Evolutionary conservation across 2,797 vertebrate genomes (phyloP), one percentile per base, ranked within the genome.

Genomic region (Melanotaenia boesemani): DNA sequence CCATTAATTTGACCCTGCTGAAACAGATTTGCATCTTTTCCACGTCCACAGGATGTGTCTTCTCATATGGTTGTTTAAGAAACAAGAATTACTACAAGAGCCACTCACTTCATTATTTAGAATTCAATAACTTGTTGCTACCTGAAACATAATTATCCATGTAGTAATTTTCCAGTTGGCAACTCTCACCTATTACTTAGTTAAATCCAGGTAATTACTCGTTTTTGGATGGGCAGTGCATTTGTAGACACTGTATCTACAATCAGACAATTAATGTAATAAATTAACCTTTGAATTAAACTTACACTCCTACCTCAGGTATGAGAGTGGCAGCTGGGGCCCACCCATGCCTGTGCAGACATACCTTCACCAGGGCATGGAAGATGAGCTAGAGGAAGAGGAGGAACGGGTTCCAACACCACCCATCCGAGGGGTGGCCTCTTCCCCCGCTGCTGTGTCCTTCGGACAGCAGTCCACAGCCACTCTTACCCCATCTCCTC

Each of bases 381-480:
- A 99, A 85, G 98, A 99, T 74, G 98, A 99, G 87, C 94, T 99
- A 80, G 97, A 99, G 93, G 98, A 99, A 86, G 98, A 99, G 1
- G 97, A 99, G 60, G 98, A 99, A 61, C 94, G 98, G 24, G 98
- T 99, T 24, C 98, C 98, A 20, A 99, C 98, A 4, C 98, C 98
- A 3, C 98, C 98, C 55, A 94, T 99, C 28, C 91, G 98, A 54
- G 98, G 98, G 1, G 96, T 99, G 28, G 98, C 98, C 61, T 99
- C 98, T 0, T 99, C 98, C 2, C 98, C 98, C 0, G 98, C 98
- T 0, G 97, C 98, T 0, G 95, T 99, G 77, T 99, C 98, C 63
- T 99, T 98, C 70, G 97, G 98, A 15, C 98, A 99, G 75, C 98
- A 99, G 90, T 99, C 97, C 28, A 99, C 98, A 3, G 98, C 97